A percentile compares a stretch with the other conserved stretches of the same genome.
Conservation (phyloP, 2,797 vertebrate genomes). For the Poeciliopsis turneri region DNA sequence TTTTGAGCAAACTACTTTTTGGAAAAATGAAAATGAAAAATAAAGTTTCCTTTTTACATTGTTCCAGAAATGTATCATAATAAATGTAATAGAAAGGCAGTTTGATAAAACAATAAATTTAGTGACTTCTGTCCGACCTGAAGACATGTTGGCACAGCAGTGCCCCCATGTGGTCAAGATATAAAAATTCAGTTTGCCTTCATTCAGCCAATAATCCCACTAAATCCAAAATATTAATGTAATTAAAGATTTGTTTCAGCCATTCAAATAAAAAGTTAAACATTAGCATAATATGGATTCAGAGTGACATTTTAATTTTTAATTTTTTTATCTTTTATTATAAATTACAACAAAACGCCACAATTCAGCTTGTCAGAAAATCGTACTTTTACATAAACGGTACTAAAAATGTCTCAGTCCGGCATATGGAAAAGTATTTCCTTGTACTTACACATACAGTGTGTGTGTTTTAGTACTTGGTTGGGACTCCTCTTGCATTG, state of each 20-base stretch:
- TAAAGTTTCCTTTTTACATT: too few species aligned
- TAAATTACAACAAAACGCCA: not conserved
- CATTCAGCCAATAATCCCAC: not conserved
- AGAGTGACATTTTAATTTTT: not conserved
- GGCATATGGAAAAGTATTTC: not conserved
- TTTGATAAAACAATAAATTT: not conserved
- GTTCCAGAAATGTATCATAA: not conserved
- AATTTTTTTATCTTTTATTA: not conserved
- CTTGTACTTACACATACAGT: not conserved
- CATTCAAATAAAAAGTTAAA: not conserved
- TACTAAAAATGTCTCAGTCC: not conserved
- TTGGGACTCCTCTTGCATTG: not conserved
- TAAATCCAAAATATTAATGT: not conserved
- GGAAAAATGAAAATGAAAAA: not conserved
- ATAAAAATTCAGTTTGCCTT: not conserved
- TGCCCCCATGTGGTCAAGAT: slow-evolving; percentile 33
- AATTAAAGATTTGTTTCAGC: not conserved
- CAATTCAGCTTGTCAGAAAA: not conserved
- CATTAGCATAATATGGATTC: not conserved
- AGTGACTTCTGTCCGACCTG: not conserved
- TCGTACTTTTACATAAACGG: not conserved
- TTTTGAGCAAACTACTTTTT: not conserved
- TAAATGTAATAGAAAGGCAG: not conserved
- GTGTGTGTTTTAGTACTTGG: not conserved
- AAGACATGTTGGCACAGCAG: slow-evolving; percentile 5